Base-by-base conservation (phyloP, 2,113 vertebrate species). In the Seriola rivoliana region DNA sequence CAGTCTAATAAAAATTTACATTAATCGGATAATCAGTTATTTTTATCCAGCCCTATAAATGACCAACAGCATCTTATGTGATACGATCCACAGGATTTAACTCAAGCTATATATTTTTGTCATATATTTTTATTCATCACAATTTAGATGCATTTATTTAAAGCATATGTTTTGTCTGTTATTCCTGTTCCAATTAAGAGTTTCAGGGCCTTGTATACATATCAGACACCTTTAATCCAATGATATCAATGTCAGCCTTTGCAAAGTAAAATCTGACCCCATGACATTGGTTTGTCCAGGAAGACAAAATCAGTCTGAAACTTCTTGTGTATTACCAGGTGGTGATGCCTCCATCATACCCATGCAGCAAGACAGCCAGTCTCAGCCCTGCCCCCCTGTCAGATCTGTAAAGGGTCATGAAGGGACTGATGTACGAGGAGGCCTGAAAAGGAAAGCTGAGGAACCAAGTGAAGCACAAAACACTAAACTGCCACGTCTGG, bases 341-440 rank as follows among this genome's bases (percentile, higher is more conserved):
- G 98, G 98, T 4, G 98, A 99, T 60, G 97, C 97, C 19, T 98
- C 98, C 78, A 99, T 99, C 87, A 94, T 99, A 81, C 97, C 97
- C 8, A 92, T 96, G 93, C 29, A 29, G 29, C 29, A 29, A 85
- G 92, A 94, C 64, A 71, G 60, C 71, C 93, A 93, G 82, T 91
- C 92, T 34, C 94, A 96, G 59, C 92, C 95, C 66, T 95, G 94
- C 68, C 82, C 81, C 59, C 83, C 91, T 5, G 76, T 94, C 52
- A 46, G 59, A 8, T 11, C 66, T 38, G 58, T 70, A 10, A 71
- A 75, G 34, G 3, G 4, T 13, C 13, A 4, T 44, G 44, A 60
- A 17, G 63, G 23, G 10, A 17, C 32, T 1, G 78, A 64, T 0
- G 52, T 29, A 40, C 60, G 71, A 70, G 32, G 75, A 52, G 32